These are phyloP conservation scores for Fulmarus glacialis DNA, from an alignment of 2,113 vertebrate species.

Conservation along the genomic window DNA sequence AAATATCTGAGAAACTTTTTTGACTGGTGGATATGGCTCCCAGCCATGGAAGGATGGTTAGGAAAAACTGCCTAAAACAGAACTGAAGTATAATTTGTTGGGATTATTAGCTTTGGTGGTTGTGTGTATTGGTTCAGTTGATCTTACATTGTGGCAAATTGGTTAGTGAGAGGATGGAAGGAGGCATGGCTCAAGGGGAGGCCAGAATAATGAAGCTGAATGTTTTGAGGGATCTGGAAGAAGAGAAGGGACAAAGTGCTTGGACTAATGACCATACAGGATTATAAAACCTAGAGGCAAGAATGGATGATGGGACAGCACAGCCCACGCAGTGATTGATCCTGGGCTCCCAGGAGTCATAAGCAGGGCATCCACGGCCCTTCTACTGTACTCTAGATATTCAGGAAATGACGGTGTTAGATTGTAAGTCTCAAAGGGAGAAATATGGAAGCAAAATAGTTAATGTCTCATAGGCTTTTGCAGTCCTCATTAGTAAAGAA, in stretches of 20 bases:
- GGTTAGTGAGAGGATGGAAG: background rate
- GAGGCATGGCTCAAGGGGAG: background rate
- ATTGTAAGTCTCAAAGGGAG: background rate
- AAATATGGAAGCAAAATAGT: background rate
- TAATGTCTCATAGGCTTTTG: background rate
- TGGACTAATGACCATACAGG: background rate
- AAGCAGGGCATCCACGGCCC: rapidly evolving
- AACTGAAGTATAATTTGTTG: background rate
- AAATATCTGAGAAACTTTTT: background rate
- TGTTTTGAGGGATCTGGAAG: background rate
- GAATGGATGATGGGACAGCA: background rate
- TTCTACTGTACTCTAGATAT: background rate
- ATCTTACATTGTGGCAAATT: background rate
- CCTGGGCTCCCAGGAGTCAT: background rate
- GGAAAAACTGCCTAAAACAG: background rate
- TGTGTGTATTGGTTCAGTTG: background rate
- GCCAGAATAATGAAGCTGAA: background rate
- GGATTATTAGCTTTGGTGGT: background rate
- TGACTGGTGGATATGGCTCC: background rate
- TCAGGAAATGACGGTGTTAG: background rate
- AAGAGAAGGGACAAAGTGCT: background rate
- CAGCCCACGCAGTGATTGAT: background rate
- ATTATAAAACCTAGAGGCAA: background rate
- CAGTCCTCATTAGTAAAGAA: background rate
- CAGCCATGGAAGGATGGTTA: background rate